Evolutionary conservation across 2,888 invertebrate species (phyloP).

Genomic region (Yponomeuta malinellus): DNA sequence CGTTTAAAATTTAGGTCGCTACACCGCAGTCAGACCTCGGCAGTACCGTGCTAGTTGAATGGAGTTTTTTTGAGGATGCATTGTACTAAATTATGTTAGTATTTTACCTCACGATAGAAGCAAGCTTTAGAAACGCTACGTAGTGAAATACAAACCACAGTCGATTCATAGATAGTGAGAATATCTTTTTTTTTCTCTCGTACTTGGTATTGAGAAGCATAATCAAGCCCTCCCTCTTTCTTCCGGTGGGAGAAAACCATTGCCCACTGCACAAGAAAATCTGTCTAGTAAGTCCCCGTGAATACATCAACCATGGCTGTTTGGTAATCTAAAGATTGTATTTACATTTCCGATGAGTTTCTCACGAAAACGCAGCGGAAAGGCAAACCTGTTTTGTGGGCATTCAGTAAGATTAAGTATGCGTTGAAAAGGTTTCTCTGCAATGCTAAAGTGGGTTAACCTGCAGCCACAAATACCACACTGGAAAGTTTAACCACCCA

Average conservation of each 20-base stretch:
- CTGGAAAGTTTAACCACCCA: background rate
- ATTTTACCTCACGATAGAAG: background rate
- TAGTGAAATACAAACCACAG: too few species aligned
- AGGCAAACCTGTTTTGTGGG: conserved; percentile 13
- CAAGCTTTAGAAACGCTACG: background rate
- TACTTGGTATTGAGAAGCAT: too few species aligned
- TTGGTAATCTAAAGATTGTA: background rate
- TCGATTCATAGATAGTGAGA: too few species aligned
- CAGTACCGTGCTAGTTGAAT: background rate
- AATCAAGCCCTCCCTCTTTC: too few species aligned
- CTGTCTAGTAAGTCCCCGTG: too few species aligned
- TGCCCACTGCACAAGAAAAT: too few species aligned
- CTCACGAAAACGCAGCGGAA: conserved; percentile 3
- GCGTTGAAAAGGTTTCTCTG: background rate
- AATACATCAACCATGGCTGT: too few species aligned
- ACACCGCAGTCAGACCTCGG: background rate
- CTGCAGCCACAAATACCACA: background rate
- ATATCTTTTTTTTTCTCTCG: too few species aligned
- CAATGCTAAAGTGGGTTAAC: conserved; percentile 7
- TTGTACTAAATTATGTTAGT: background rate
- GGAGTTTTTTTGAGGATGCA: background rate
- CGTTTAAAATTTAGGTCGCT: conserved; percentile 19
- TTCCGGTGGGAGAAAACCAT: too few species aligned
- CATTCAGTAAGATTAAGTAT: conserved; percentile 6
- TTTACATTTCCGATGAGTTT: conserved; percentile 8